Evolutionary conservation across 2,113 vertebrate species (phyloP), one percentile per base, ranked within the genome.

Genomic region (Scopus umbretta): DNA sequence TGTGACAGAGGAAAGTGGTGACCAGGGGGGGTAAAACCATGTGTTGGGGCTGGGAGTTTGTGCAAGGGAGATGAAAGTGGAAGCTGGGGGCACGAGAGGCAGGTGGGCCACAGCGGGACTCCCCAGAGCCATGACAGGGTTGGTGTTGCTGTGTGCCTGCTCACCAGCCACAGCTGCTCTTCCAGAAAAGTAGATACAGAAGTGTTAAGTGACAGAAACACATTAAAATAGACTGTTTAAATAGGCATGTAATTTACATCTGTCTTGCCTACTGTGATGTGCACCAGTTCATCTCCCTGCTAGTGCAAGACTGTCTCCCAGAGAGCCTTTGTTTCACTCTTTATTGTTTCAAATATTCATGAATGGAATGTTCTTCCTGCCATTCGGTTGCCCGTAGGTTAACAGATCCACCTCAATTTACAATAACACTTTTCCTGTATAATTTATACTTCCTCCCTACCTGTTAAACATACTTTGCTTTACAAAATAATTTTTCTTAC

Each of bases 31-130:
- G 23, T 38, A 72, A 83, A 71, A 6, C 30, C 13, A 2, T 12
- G 7, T 38, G 2, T 12, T 52, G 15, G 7, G 38, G 2, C 32
- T 74, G 23, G 45, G 32, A 45, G 16, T 52, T 36, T 0, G 0
- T 66, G 50, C 55, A 62, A 52, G 25, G 40, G 55, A 45, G 19
- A 11, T 26, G 40, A 5, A 5, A 66, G 34, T 20, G 36, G 42
- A 49, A 29, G 3, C 26, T 22, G 40, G 34, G 25, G 45, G 11
- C 32, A 7, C 0, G 4, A 61, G 18, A 15, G 18, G 9, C 76
- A 26, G 5, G 55, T 45, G 40, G 7, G 50, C 40, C n/a, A 43
- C 13, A 36, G 21, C 1, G 2, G 36, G 40, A 40, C 13, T 38
- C 22, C 43, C n/a, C 38, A 19, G 43, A 52, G 27, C 45, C 9